Base-by-base conservation (phyloP, 2,888 invertebrate species). In the Coecobrya sp. region DNA sequence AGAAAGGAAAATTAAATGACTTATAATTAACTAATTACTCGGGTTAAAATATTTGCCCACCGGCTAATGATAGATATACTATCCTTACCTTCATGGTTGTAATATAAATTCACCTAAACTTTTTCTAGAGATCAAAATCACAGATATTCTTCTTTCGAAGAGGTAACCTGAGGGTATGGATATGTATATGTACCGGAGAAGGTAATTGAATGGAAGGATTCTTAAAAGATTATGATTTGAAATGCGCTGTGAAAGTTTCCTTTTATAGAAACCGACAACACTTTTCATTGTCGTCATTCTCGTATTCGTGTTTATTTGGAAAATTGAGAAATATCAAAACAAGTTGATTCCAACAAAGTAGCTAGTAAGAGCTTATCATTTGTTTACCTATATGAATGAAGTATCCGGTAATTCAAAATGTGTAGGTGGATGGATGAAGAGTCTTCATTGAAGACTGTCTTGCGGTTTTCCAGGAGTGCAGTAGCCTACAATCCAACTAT, bases 391-490 rank as follows among this genome's bases (percentile, higher is more conserved):
- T 27, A 8, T 10, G 65, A 25, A 2, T 59, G 59, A 4, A 42
- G 10, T 42, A 42, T 7, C 42, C 10, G 4, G 42, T 10, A 42
- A 42, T 7, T 42, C 42, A 42, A 42, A 42, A 42, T 7, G 10
- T 42, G 42, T 42, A 7, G 42, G 42, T 4, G 10, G 10, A 7
- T 42, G 10, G 42, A 42, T 42, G 42, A 42, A 42, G 42, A 7
- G n/a, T n/a, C 36, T 36, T 36, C 36, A 36, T 36, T 22, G 36
- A 76, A 76, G 76, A 45, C 45, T 76, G 7, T 76, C 25, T 76
- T 76, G 76, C 76, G 76, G 76, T 76, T 76, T 76, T 76, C 76
- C 49, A 76, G 49, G 11, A 62, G 2, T n/a, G 59, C 59, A 62
- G 22, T 62, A 22, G 25, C 49, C 13, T 49, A 13, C 3, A 13